Conservation (phyloP, 1,140 invertebrate species). For the Hermatobates lingyangjiaoensis region DNA sequence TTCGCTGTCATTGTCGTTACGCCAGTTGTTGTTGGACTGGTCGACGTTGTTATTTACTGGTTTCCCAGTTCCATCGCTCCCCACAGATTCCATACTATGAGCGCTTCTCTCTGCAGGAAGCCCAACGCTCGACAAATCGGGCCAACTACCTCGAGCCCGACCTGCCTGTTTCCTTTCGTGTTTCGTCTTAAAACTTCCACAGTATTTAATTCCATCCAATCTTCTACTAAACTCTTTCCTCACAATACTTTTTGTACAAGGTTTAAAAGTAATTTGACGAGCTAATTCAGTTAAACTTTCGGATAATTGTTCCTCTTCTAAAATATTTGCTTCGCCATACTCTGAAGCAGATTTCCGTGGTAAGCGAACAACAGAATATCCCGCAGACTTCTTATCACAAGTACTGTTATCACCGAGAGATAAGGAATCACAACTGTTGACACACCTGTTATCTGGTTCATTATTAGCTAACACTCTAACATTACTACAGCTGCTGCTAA, state of each 20-base stretch:
- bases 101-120: not conserved
- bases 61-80: not conserved
- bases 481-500: constrained; percentile 7
- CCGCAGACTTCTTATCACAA: not conserved
- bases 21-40: constrained; percentile 3
- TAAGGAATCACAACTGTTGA: not conserved
- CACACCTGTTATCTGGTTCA: not conserved
- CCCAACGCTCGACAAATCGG: constrained; percentile 5
- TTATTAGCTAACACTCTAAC: constrained; percentile 5
- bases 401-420: not conserved
- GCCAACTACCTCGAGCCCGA: constrained; percentile 1
- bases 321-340: constrained; percentile 11
- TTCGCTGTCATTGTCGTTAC: constrained; percentile 7
- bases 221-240: not conserved
- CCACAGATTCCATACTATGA: not conserved
- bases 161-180: constrained; percentile 15
- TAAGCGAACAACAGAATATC: constrained; percentile 1
- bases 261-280: constrained; percentile 17
- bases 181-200: constrained; percentile 24
- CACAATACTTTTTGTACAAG: not conserved
- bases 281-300: constrained; percentile 18
- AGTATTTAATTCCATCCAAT: constrained; percentile 16
- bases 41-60: not conserved
- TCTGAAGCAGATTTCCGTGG: not conserved
- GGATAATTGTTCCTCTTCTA: constrained; percentile 11